These are phyloP conservation scores for Yponomeuta plumbellus DNA, from an alignment of 2,888 invertebrate genomes.

Conservation along the genomic window DNA sequence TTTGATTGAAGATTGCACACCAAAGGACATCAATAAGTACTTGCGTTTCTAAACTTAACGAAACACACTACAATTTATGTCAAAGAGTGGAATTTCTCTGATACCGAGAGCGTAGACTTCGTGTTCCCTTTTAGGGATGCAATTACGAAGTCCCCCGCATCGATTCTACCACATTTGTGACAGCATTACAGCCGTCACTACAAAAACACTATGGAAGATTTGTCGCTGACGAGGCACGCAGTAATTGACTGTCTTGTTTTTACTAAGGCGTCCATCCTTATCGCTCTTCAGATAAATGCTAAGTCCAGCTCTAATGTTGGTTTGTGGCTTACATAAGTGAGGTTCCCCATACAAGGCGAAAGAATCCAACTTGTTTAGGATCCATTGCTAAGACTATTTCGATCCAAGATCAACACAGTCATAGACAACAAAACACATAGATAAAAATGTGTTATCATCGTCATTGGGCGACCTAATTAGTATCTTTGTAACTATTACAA, in stretches of 20 bases:
- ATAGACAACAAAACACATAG: slow-evolving; percentile 13
- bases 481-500: neutral
- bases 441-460: slow-evolving; percentile 11
- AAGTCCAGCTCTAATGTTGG: neutral
- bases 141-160: neutral
- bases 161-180: slow-evolving; percentile 7
- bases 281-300: neutral
- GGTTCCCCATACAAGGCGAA: no score
- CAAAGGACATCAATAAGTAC: no score
- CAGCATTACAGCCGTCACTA: neutral
- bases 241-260: slow-evolving; percentile 20
- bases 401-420: no score
- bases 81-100: neutral
- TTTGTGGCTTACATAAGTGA: no score
- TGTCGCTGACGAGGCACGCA: slow-evolving; percentile 19
- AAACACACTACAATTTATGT: neutral
- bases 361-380: neutral
- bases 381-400: neutral
- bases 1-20: no score
- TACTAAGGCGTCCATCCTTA: slow-evolving; percentile 9
- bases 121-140: neutral
- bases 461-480: neutral
- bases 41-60: neutral
- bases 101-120: neutral
- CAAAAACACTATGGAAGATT: slow-evolving; percentile 4